These are phyloP conservation scores for Tenodera sinensis DNA, from an alignment of 2,888 invertebrate genomes.

Conservation along the genomic window DNA sequence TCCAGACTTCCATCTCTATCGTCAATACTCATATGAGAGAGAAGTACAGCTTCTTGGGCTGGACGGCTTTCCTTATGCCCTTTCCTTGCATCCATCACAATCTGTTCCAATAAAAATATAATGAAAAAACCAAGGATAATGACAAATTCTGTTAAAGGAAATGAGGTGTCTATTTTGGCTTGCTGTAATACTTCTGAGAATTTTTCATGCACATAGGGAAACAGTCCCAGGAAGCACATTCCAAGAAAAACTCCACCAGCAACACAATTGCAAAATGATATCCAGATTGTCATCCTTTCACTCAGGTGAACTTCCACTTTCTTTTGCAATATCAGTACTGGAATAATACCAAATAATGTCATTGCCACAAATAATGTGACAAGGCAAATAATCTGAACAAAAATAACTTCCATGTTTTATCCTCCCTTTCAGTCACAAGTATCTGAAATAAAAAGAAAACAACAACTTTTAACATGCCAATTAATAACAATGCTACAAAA, in stretches of 20 bases:
- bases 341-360: slow-evolving; percentile 28
- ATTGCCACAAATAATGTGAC: slow-evolving; percentile 27
- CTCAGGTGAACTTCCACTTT: slow-evolving; percentile 25
- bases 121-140: slow-evolving; percentile 41
- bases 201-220: slow-evolving; percentile 42
- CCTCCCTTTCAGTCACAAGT: neutral
- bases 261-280: slow-evolving; percentile 39
- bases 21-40: neutral
- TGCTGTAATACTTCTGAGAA: slow-evolving; percentile 36
- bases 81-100: neutral
- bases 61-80: neutral
- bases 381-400: slow-evolving; percentile 25
- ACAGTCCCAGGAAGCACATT: slow-evolving; percentile 42
- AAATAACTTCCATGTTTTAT: slow-evolving; percentile 25
- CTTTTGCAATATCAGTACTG: slow-evolving; percentile 28
- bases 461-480: neutral
- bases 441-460: neutral
- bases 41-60: slow-evolving; percentile 23
- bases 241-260: slow-evolving; percentile 45
- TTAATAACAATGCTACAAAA: too few relatives aligned
- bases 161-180: slow-evolving; percentile 31
- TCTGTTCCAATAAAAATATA: slow-evolving; percentile 39
- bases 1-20: neutral
- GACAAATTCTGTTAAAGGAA: slow-evolving; percentile 38
- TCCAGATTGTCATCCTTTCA: slow-evolving; percentile 21